A percentile compares a stretch with the other conserved stretches of the same genome.
Evolutionary conservation across 2,113 vertebrate species (phyloP).

Genomic region (Suricata suricatta): DNA sequence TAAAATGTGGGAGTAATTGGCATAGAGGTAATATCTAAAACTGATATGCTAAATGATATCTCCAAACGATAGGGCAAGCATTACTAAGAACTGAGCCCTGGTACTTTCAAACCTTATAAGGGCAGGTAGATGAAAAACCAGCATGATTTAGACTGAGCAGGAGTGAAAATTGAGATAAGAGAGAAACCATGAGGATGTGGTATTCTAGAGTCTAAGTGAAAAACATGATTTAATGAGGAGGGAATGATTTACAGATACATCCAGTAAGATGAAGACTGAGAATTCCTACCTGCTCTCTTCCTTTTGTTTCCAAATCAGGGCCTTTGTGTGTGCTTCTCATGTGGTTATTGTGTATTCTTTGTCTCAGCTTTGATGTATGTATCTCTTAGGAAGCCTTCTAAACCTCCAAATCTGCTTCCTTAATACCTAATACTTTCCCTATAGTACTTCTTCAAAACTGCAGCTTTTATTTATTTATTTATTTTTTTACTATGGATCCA

Average conservation of each 20-base stretch:
- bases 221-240: not conserved
- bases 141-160: not conserved
- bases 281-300: not conserved
- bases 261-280: not conserved
- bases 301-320: not conserved
- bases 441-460: not conserved
- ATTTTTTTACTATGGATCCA: not conserved
- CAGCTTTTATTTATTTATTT: not conserved
- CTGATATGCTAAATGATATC: not conserved
- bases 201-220: not conserved
- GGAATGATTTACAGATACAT: not conserved
- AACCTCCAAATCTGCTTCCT: not conserved
- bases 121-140: not conserved
- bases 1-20: not conserved
- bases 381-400: not conserved
- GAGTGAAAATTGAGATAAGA: not conserved
- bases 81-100: not conserved
- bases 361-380: not conserved
- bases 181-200: not conserved
- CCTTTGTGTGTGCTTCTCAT: not conserved
- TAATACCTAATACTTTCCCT: not conserved
- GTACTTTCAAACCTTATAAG: not conserved
- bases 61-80: not conserved
- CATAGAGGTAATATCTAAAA: not conserved
- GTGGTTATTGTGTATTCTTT: not conserved